Conservation (phyloP, 1,140 invertebrate genomes). For the Adelges cooleyi region DNA sequence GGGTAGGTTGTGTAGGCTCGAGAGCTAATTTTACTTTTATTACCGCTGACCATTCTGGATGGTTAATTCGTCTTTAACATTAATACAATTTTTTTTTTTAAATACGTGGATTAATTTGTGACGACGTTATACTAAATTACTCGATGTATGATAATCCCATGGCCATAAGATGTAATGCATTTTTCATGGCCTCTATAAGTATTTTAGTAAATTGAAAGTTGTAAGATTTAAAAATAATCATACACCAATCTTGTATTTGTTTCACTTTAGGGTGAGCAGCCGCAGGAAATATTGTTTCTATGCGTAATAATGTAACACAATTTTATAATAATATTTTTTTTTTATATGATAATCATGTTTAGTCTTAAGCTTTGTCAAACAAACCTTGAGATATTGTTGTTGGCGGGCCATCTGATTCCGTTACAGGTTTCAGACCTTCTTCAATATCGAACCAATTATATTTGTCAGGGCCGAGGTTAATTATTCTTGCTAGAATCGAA, state of each 20-base stretch:
- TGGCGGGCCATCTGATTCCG: too few species aligned
- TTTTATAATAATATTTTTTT: too few species aligned
- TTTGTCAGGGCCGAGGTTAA: neutral
- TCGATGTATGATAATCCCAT: neutral
- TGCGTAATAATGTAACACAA: too few species aligned
- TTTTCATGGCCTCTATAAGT: neutral
- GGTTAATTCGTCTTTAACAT: neutral
- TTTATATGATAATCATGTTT: too few species aligned
- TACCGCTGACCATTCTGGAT: neutral
- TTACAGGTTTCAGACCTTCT: too few species aligned
- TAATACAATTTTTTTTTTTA: too few species aligned
- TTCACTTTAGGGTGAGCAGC: neutral
- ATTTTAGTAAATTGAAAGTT: neutral
- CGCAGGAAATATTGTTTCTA: neutral
- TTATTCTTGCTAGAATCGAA: neutral
- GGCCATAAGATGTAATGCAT: neutral
- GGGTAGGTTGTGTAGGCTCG: neutral
- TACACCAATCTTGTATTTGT: neutral
- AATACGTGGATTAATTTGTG: too few species aligned
- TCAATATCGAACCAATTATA: too few species aligned
- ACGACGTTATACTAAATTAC: too few species aligned
- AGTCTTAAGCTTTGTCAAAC: too few species aligned
- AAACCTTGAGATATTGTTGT: too few species aligned
- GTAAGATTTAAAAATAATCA: neutral
- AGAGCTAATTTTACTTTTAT: neutral